Percentiles rank a stretch among this genome's conserved stretches.
Conservation (phyloP, 2,797 vertebrate genomes). For the Melanogrammus aeglefinus region DNA sequence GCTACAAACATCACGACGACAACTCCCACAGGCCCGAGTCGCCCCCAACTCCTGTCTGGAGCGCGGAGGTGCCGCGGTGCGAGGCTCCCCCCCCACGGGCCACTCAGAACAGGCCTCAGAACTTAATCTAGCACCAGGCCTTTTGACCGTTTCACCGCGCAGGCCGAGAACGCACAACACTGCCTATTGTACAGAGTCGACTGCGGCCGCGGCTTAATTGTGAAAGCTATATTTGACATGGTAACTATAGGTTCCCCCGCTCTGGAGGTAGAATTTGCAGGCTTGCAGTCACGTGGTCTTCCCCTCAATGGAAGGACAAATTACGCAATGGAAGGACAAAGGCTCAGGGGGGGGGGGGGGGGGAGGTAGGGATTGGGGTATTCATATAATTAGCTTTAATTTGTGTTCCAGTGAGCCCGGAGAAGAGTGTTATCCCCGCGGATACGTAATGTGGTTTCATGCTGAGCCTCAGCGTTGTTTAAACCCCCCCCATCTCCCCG, state of each 20-base stretch:
- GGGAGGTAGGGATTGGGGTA: background rate
- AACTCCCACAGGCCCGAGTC: background rate
- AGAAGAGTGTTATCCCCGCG: constrained; percentile 33
- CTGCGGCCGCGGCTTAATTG: constrained; percentile 27
- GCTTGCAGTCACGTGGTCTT: constrained; percentile 44
- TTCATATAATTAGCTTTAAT: constrained; percentile 49
- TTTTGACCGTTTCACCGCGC: no score
- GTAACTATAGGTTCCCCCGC: constrained; percentile 39
- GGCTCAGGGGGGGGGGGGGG: constrained; percentile 27
- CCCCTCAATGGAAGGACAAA: constrained; percentile 33
- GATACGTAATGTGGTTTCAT: constrained; percentile 11
- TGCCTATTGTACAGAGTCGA: constrained; percentile 22
- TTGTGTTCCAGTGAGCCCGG: constrained; percentile 37
- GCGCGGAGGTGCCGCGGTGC: background rate
- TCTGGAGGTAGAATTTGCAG: constrained; percentile 34
- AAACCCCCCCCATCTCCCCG: constrained; percentile 19
- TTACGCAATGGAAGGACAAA: constrained; percentile 25
- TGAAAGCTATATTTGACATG: constrained; percentile 43
- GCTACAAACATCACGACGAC: constrained; percentile 16
- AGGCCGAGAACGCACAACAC: background rate
- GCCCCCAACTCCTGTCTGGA: background rate
- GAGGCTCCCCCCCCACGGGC: background rate
- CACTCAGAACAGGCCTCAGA: background rate
- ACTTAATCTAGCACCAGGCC: background rate
- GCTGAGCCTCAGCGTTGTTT: constrained; percentile 22